A percentile compares a stretch with the other conserved stretches of the same genome.
These are phyloP conservation scores for Rhabdornis inornatus DNA, from an alignment of 2,113 vertebrate species.

Conservation along the genomic window DNA sequence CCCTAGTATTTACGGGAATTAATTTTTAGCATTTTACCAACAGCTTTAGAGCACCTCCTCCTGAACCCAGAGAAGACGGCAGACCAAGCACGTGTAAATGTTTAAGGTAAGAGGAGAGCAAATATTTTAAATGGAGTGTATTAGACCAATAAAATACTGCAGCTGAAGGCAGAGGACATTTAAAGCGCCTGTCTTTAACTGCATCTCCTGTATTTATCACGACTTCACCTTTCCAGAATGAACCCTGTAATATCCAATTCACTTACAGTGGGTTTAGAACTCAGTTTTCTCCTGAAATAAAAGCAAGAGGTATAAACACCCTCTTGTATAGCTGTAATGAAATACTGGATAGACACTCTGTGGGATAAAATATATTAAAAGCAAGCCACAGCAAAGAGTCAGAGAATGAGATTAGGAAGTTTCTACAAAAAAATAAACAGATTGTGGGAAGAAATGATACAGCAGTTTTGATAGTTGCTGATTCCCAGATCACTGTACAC, in stretches of 20 bases:
- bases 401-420: background rate
- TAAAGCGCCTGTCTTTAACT: background rate
- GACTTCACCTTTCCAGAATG: background rate
- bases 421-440: background rate
- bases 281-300: background rate
- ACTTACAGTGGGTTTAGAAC: background rate
- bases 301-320: background rate
- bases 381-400: background rate
- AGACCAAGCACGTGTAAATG: accelerated
- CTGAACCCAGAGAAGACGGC: background rate
- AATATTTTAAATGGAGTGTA: background rate
- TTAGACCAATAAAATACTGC: background rate
- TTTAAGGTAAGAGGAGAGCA: background rate
- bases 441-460: background rate
- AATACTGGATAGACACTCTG: background rate
- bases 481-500: background rate
- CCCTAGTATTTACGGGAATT: background rate
- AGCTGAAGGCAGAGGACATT: background rate
- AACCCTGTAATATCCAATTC: background rate
- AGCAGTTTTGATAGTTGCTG: background rate
- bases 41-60: background rate
- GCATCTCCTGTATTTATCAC: background rate
- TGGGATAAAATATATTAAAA: background rate
- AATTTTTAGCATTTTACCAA: background rate
- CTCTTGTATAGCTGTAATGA: background rate